These are phyloP conservation scores for Hephaestus fuliginosus DNA, from an alignment of 2,797 vertebrate genomes.

Conservation along the genomic window DNA sequence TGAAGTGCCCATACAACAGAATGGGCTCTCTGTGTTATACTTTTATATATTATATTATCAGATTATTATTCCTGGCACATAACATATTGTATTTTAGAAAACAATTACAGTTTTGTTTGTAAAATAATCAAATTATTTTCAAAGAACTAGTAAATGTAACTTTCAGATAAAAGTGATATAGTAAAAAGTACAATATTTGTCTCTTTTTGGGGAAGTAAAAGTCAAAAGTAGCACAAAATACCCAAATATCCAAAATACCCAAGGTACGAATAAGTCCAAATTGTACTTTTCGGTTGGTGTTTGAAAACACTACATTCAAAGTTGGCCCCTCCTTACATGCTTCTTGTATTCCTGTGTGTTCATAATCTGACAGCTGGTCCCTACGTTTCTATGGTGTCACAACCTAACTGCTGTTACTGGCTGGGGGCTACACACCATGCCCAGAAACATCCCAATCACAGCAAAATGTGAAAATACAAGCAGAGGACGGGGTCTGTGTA, in stretches of 20 bases:
- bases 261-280: too few relatives aligned
- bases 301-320: too few relatives aligned
- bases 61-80: not conserved
- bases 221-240: not conserved
- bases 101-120: not conserved
- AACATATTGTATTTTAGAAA: not conserved
- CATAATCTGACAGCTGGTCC: too few relatives aligned
- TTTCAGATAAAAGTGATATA: not conserved
- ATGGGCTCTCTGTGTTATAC: not conserved
- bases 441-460: too few relatives aligned
- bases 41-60: not conserved
- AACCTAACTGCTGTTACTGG: too few relatives aligned
- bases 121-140: not conserved
- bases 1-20: too few relatives aligned
- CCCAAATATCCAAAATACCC: not conserved
- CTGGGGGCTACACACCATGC: too few relatives aligned
- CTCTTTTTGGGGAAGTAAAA: not conserved
- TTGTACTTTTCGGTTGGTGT: not conserved
- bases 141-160: not conserved
- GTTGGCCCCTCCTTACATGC: too few relatives aligned
- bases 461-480: too few relatives aligned
- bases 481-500: too few relatives aligned
- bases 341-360: too few relatives aligned
- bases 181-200: not conserved
- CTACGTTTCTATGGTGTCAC: too few relatives aligned